Evolutionary conservation across 2,888 invertebrate genomes (phyloP), one percentile per base, ranked within the genome.

Genomic region (Scaptomyza cyrtandrae): DNA sequence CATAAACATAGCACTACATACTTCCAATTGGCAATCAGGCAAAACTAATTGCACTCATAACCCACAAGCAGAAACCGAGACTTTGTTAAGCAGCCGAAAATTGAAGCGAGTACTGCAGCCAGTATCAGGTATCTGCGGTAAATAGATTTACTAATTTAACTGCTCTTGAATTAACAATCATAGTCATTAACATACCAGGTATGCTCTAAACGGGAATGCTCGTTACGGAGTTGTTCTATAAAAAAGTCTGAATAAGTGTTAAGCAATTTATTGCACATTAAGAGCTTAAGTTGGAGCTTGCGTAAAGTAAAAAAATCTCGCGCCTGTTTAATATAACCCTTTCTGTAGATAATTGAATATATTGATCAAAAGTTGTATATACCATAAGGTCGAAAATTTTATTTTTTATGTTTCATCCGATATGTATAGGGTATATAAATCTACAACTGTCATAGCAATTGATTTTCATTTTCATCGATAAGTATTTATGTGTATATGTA

Each of bases 31-130:
- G 61, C 69, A 83, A 63, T 68, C 55, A 71, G 49, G 67, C 53
- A 69, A 65, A 74, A 71, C 85, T 84, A 71, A 80, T 75, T 78
- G 67, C 58, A 29, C 64, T 66, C 71, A 86, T 69, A 69, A 69
- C 62, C 80, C 67, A 48, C 62, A 53, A 48, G 45, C 46, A 59
- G 59, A 52, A 57, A 50, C 48, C 49, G 41, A 59, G 29, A 44
- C 43, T 39, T 6, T 4, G 58, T 14, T 24, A n/a, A 14, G 67
- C 29, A 55, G 37, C 41, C 27, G 45, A 54, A 53, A 33, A 19
- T 43, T 45, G 37, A 35, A 29, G 19, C 5, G 16, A 16, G 19
- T 33, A 33, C 19, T 5, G 48, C 29, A 41, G 49, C 16, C 43
- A 53, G 9, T 2, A 2, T n/a, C 14, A 11, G 33, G 11, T 14